These are phyloP conservation scores for Gymnarchus niloticus DNA, from an alignment of 2,113 vertebrate species.

Conservation along the genomic window DNA sequence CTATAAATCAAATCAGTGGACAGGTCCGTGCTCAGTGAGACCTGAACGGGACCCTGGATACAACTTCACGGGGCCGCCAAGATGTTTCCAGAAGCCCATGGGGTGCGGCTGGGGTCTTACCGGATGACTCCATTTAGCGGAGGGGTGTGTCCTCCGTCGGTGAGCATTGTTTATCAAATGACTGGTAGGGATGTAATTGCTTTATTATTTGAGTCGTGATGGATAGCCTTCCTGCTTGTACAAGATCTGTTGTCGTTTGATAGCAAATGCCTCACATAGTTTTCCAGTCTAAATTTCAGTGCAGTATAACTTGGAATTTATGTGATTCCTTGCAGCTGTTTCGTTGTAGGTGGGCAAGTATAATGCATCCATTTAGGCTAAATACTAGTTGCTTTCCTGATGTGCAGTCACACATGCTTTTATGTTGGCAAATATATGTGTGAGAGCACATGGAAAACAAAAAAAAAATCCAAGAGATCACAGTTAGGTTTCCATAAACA, in stretches of 20 bases:
- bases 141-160: background rate
- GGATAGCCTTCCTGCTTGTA: no score
- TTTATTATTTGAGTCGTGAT: no score
- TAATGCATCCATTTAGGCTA: background rate
- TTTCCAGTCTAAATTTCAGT: background rate
- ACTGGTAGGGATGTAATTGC: no score
- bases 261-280: background rate
- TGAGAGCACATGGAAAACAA: no score
- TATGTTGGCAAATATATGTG: background rate
- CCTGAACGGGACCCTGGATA: constrained; percentile 42
- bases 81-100: background rate
- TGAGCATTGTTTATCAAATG: background rate
- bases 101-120: background rate
- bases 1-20: constrained; percentile 60
- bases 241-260: background rate
- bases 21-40: constrained; percentile 41
- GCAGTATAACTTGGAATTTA: background rate
- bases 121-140: background rate
- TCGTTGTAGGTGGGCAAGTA: background rate
- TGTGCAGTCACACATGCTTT: background rate
- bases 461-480: no score
- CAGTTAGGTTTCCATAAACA: background rate
- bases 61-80: background rate
- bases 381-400: background rate
- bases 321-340: background rate